These are phyloP conservation scores for Hormaphis cornu DNA, from an alignment of 1,140 invertebrate genomes.

Conservation along the genomic window DNA sequence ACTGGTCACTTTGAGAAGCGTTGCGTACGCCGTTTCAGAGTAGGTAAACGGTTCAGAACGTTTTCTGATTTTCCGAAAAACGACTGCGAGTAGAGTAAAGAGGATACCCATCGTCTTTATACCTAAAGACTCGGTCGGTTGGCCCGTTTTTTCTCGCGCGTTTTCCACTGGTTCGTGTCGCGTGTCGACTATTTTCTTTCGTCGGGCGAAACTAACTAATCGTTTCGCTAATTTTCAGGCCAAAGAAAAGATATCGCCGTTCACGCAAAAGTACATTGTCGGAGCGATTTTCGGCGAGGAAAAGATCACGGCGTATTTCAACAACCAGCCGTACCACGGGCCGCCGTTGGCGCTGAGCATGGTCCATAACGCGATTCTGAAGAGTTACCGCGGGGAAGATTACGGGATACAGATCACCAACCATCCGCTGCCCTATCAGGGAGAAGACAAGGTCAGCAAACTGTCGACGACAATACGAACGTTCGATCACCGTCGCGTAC, in stretches of 20 bases:
- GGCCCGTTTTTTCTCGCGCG: no score
- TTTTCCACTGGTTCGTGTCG: background rate
- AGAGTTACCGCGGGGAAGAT: constrained; percentile 39
- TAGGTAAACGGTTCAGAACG: no score
- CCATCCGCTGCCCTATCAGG: constrained; percentile 54
- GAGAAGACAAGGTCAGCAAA: constrained; percentile 39
- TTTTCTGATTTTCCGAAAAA: no score
- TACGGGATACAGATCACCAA: constrained; percentile 53
- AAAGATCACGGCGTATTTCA: constrained; percentile 49
- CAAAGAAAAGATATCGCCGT: constrained; percentile 34
- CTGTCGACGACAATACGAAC: background rate
- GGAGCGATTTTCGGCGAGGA: constrained; percentile 43
- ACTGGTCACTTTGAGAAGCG: no score
- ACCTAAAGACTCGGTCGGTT: no score
- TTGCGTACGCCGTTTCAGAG: no score
- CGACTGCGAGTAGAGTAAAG: no score
- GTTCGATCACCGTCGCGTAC: background rate
- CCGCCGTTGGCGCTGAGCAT: constrained; percentile 54
- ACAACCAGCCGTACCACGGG: constrained; percentile 59
- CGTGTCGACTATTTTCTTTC: no score
- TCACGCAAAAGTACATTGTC: constrained; percentile 43
- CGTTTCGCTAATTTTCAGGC: constrained; percentile 37
- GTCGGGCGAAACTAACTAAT: no score
- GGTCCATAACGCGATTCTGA: constrained; percentile 53
- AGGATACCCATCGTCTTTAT: no score